A percentile compares a stretch with the other conserved stretches of the same genome.
These are phyloP conservation scores for Subacronicta megacephala DNA, from an alignment of 2,888 invertebrate species.

Conservation along the genomic window DNA sequence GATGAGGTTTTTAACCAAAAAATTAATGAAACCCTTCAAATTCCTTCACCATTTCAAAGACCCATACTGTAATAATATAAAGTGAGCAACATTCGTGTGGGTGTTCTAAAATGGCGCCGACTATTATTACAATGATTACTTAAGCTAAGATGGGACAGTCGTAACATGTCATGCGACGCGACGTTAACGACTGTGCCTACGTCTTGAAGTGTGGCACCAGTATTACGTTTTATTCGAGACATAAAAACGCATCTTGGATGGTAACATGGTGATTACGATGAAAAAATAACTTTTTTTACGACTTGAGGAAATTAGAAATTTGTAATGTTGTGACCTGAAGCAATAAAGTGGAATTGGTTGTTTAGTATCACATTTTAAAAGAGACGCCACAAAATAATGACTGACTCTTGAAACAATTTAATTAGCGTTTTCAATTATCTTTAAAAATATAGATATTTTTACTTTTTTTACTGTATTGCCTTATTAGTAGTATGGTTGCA, in stretches of 20 bases:
- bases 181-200: conserved; percentile 28
- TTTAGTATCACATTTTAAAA: conserved; percentile 12
- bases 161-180: conserved; percentile 27
- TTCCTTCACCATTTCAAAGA: neutral
- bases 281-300: conserved; percentile 49
- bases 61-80: neutral
- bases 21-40: neutral
- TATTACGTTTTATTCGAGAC: conserved; percentile 33
- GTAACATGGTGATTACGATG: conserved; percentile 38
- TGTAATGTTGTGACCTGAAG: conserved; percentile 41
- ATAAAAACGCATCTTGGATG: conserved; percentile 51
- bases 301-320: conserved; percentile 54
- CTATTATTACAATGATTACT: conserved; percentile 22
- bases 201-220: conserved; percentile 27
- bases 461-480: too few relatives aligned
- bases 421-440: neutral
- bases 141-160: conserved; percentile 16
- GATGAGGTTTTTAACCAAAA: too few relatives aligned
- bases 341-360: conserved; percentile 25
- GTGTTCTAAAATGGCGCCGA: conserved; percentile 14
- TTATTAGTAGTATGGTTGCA: too few relatives aligned
- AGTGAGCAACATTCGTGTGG: neutral
- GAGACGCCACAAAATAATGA: conserved; percentile 12
- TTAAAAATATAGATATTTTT: neutral
- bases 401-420: conserved; percentile 8